These are phyloP conservation scores for Dasyprocta punctata DNA, from an alignment of 2,113 vertebrate genomes.

Conservation along the genomic window DNA sequence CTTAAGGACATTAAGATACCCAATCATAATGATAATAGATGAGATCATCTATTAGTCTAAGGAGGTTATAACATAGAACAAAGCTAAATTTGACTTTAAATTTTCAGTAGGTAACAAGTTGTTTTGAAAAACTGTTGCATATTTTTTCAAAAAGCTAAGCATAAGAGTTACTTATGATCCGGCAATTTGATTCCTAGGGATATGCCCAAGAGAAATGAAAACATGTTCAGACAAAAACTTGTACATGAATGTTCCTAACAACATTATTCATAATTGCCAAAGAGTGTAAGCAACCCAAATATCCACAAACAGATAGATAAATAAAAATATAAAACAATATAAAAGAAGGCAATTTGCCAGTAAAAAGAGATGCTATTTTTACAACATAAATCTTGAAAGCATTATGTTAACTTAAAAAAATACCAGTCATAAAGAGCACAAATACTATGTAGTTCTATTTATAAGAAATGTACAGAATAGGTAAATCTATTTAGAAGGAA, in stretches of 20 bases:
- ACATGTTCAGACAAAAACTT: slow-evolving; percentile 14
- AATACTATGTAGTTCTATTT: neutral
- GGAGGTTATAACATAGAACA: neutral
- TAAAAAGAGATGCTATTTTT: neutral
- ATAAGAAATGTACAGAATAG: neutral
- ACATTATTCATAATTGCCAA: neutral
- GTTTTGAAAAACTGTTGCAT: neutral
- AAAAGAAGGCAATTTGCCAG: neutral
- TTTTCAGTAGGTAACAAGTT: neutral
- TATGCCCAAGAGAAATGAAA: neutral
- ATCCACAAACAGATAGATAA: neutral
- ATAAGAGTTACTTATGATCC: neutral
- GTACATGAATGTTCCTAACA: neutral
- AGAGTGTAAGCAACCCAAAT: neutral
- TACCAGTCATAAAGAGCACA: neutral
- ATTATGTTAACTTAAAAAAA: neutral
- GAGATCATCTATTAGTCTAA: neutral
- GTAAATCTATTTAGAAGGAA: neutral
- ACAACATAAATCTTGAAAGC: slow-evolving; percentile 6
- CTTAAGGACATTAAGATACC: neutral
- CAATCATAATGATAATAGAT: neutral
- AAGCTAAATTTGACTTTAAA: slow-evolving; percentile 23
- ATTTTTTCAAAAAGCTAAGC: neutral
- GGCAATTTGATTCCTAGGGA: neutral
- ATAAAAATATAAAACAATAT: neutral